Evolutionary conservation across 2,113 vertebrate genomes (phyloP).

Genomic region (Crocuta crocuta): DNA sequence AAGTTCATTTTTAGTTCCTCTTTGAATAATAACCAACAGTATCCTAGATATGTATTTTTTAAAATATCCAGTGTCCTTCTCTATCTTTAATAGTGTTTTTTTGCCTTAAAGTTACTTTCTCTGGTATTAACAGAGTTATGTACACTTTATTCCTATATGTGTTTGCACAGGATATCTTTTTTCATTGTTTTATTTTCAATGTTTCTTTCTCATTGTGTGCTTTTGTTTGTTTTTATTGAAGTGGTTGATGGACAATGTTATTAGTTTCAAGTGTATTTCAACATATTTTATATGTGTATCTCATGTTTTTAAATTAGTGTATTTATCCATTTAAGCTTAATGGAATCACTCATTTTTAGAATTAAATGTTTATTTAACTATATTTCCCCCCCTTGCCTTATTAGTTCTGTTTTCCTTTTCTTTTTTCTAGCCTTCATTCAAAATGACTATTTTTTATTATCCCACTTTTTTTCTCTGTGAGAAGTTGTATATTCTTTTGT

Average conservation of each 20-base stretch:
- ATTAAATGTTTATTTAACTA: neutral
- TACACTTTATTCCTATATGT: neutral
- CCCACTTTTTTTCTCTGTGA: neutral
- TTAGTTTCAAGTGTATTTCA: neutral
- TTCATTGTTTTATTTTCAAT: neutral
- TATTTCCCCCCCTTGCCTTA: neutral
- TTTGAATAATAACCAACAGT: neutral
- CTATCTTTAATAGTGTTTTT: neutral
- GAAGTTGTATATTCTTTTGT: neutral
- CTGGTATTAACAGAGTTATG: neutral
- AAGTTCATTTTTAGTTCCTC: neutral
- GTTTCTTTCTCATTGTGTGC: neutral
- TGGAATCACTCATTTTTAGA: neutral
- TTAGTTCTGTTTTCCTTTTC: neutral
- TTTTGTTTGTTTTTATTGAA: neutral
- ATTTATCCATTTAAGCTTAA: neutral
- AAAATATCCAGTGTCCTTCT: neutral
- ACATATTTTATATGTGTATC: neutral
- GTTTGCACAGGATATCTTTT: neutral
- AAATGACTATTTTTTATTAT: neutral
- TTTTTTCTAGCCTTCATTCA: neutral
- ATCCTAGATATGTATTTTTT: neutral
- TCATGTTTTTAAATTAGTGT: neutral
- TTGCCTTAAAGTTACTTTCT: neutral
- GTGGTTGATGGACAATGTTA: neutral